Evolutionary conservation across 2,113 vertebrate genomes (phyloP), one percentile per base, ranked within the genome.

Genomic region (Corythaixoides concolor): DNA sequence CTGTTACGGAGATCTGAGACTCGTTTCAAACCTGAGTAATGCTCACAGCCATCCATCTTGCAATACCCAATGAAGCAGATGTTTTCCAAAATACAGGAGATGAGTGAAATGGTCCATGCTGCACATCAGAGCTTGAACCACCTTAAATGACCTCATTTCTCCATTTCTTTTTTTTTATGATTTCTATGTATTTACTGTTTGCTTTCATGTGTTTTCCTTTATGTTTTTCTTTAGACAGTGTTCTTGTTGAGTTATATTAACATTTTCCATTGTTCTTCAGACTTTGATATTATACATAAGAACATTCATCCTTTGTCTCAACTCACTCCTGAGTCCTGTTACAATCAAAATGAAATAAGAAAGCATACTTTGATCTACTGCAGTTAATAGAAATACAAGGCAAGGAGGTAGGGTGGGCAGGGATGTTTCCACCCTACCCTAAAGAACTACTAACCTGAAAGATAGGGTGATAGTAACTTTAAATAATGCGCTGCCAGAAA

Each of bases 91-190:
- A 45, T 21, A n/a, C 15, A 72, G 47, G 15, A 55, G 35, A 33
- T 0, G 6, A 89, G 24, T 32, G n/a, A 91, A 88, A 85, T 62
- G 2, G 4, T 59, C 49, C 33, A 13, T 78, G 33, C 13, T 75
- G 19, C 33, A 3, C 24, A n/a, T 68, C 35, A 81, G 49, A 90
- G 30, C 37, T 52, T 17, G 33, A 90, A 45, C 30, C 39, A 68
- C 92, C 86, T 95, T 72, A 90, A 95, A 64, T 64, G 22, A 74
- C 39, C 55, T 90, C 7, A 67, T 91, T 94, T 90, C 56, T n/a
- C n/a, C n/a, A 22, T 78, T n/a, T n/a, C 35, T 17, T 41, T 1
- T 35, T 41, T 90, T 67, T 91, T 22, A 37, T 82, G 12, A 45
- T 79, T 87, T 63, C 39, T 78, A 32, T 69, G 6, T 41, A 41